Conservation (phyloP, 1,140 invertebrate species). For the Zaprionus kolodkinae region DNA sequence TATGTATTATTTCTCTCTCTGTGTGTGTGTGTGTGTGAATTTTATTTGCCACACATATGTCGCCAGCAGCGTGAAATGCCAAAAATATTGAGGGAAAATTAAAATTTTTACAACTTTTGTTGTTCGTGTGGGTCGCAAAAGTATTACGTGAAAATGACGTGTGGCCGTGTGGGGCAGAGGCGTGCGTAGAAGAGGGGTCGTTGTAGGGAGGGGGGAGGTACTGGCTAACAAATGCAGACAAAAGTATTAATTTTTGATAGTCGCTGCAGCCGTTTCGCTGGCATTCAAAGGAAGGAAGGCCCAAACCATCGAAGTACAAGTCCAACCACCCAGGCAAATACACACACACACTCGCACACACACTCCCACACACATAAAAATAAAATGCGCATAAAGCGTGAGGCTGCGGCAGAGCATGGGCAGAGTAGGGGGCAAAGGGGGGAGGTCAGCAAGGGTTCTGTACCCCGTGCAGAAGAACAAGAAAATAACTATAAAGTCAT, state of each 20-base stretch:
- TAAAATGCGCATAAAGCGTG: conserved; percentile 50
- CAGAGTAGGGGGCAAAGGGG: not conserved
- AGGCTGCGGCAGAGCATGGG: conserved; percentile 10
- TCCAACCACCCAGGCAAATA: conserved; percentile 32
- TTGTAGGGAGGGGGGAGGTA: conserved; percentile 4
- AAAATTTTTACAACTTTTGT: conserved; percentile 80
- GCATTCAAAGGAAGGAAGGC: conserved; percentile 41
- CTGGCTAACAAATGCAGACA: conserved; percentile 49
- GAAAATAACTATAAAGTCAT: conserved; percentile 78
- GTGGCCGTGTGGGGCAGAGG: conserved; percentile 11
- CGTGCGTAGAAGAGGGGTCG: not conserved
- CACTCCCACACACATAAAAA: conserved; percentile 23
- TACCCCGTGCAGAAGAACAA: conserved; percentile 33
- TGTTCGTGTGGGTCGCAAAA: conserved; percentile 60
- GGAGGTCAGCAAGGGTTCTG: conserved; percentile 39
- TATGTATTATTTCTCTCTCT: conserved; percentile 3
- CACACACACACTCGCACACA: conserved; percentile 31
- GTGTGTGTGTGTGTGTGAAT: conserved; percentile 34
- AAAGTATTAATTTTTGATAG: conserved; percentile 80
- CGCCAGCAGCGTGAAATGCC: conserved; percentile 57
- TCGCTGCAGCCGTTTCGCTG: conserved; percentile 58
- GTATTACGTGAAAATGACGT: conserved; percentile 73
- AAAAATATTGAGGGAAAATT: conserved; percentile 76
- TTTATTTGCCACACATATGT: conserved; percentile 69
- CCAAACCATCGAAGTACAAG: conserved; percentile 9